Evolutionary conservation across 2,797 vertebrate genomes (phyloP), one percentile per base, ranked within the genome.

Genomic region (Botia almorhae): DNA sequence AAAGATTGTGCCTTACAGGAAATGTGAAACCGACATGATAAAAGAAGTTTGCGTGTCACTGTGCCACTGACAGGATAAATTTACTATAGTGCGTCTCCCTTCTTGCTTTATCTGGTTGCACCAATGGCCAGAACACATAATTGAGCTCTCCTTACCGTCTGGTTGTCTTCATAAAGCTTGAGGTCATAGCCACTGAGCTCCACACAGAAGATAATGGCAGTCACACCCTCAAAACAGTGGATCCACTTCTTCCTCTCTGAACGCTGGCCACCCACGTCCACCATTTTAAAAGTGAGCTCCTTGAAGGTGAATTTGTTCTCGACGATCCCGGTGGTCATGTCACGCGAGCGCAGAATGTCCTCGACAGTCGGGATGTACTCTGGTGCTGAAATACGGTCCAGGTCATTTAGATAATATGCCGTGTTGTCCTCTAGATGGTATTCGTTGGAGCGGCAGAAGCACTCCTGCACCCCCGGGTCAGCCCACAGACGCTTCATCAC

Each of bases 221-320:
- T 99, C 86, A 99, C 98, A 3, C 98, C 98, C 90, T 99, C 98
- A 8, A 99, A 99, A 92, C 98, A 99, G 90, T 99, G 98, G 94
- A 99, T 99, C 98, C 98, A 99, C 89, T 99, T 99, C 93, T 99
- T 99, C 84, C 98, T 94, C 91, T 99, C 98, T 0, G 98, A 99
- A 43, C 98, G 94, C 91, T 99, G 98, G 43, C 98, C 98, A 3
- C 98, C 98, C 88, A 99, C 98, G 0, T 99, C 98, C 80, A 99
- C 98, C 98, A 99, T 99, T 95, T 99, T 99, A 94, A 99, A 99
- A 84, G 98, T 99, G 90, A 99, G 98, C 94, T 99, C 98, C 91
- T 99, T 99, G 93, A 99, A 99, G 89, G 98, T 99, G 93, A 99
- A 99, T 91, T 98, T 99, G 92, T 99, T 99, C 93, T 99, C 98